phyloP scores from a whole-genome alignment of 2,113 vertebrate genomes.

The Micronycteris hirsuta region DNA sequence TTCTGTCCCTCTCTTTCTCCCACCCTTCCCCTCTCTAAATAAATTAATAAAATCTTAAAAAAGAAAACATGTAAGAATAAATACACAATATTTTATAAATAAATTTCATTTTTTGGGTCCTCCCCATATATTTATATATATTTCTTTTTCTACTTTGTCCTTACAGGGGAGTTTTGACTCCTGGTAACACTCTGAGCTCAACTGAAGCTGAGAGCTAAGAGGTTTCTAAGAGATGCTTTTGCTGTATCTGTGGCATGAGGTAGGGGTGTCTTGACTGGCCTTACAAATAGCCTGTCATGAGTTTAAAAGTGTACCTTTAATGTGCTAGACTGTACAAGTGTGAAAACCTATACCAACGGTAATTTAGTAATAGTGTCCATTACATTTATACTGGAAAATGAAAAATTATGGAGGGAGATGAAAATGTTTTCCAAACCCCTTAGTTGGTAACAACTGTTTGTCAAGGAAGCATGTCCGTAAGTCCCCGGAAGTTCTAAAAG shows the following conservation, averaged over 20 bases:
- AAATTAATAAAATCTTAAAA: no score
- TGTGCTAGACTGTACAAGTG: not conserved
- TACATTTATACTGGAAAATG: constrained; percentile 19
- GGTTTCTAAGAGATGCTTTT: not conserved
- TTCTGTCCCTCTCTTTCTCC: no score
- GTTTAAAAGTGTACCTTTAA: not conserved
- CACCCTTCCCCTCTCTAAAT: no score
- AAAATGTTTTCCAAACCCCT: constrained; percentile 41
- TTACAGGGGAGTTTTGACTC: not conserved
- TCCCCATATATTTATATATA: no score
- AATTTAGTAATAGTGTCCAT: not conserved
- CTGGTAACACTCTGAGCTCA: not conserved
- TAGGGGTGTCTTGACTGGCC: not conserved
- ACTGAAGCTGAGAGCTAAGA: not conserved
- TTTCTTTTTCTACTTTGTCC: not conserved
- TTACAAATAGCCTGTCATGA: not conserved
- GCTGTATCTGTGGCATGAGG: not conserved
- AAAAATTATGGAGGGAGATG: constrained; percentile 31
- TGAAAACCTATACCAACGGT: not conserved
- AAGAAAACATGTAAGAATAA: no score
- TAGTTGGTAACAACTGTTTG: constrained; percentile 30
- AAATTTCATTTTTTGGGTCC: no score
- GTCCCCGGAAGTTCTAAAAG: constrained; percentile 1
- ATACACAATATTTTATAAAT: no score
- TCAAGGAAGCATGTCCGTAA: constrained; percentile 32